Conservation (phyloP, 2,888 invertebrate species). For the Hirtodrosophila trivittata region DNA sequence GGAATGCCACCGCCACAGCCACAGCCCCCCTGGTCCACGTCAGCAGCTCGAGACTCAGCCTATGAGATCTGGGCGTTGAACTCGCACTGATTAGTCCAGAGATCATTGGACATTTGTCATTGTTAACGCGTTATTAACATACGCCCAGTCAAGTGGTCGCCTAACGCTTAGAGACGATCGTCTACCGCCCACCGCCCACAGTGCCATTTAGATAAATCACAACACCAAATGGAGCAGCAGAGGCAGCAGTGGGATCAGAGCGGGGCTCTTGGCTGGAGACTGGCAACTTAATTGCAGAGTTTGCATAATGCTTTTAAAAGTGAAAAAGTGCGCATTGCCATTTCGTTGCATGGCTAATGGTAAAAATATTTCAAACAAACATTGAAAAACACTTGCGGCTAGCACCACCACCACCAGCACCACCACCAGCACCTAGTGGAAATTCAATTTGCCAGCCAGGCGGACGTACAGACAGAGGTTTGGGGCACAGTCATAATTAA, state of each 20-base stretch:
- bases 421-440: conserved; percentile 46
- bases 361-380: conserved; percentile 75
- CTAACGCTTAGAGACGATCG: background rate
- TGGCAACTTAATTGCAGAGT: conserved; percentile 76
- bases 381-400: conserved; percentile 76
- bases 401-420: conserved; percentile 12
- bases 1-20: conserved; percentile 30
- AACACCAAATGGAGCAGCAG: conserved; percentile 22
- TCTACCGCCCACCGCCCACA: conserved; percentile 43
- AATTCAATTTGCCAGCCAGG: conserved; percentile 60
- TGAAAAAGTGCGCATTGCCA: conserved; percentile 59
- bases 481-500: conserved; percentile 80
- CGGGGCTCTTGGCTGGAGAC: conserved; percentile 2
- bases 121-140: conserved; percentile 73
- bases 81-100: conserved; percentile 35
- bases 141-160: conserved; percentile 29
- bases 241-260: conserved; percentile 6
- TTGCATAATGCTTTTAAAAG: conserved; percentile 71
- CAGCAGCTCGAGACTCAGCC: conserved; percentile 11
- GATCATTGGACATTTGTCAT: conserved; percentile 63
- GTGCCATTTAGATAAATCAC: conserved; percentile 65
- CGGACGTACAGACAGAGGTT: background rate
- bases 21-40: no score
- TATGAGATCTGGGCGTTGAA: conserved; percentile 26
- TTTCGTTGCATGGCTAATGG: conserved; percentile 59